These are phyloP conservation scores for Bedellia somnulentella DNA, from an alignment of 2,888 invertebrate genomes.

Conservation along the genomic window DNA sequence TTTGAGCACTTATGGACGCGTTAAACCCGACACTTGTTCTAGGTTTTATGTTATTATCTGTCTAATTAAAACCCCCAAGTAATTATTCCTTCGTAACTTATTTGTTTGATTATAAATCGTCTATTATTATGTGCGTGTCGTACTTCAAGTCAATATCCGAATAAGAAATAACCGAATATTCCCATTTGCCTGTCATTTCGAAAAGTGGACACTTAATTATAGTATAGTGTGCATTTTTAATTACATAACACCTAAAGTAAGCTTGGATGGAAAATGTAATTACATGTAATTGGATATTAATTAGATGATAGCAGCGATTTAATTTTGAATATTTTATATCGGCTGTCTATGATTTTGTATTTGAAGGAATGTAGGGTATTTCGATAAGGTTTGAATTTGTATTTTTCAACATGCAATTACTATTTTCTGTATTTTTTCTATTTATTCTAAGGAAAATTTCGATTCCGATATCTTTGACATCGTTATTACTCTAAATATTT, in stretches of 20 bases:
- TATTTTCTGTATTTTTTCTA: too few relatives aligned
- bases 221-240: slow-evolving; percentile 36
- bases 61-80: too few relatives aligned
- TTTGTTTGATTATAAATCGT: slow-evolving; percentile 41
- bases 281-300: slow-evolving; percentile 21
- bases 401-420: too few relatives aligned
- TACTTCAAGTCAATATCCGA: slow-evolving; percentile 27
- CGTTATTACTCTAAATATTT: too few relatives aligned
- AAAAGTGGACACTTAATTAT: slow-evolving; percentile 34
- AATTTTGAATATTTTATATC: not conserved
- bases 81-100: slow-evolving; percentile 54
- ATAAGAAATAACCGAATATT: slow-evolving; percentile 14
- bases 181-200: slow-evolving; percentile 24
- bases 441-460: too few relatives aligned
- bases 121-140: slow-evolving; percentile 34
- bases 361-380: not conserved
- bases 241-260: slow-evolving; percentile 55
- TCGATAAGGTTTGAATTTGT: too few relatives aligned
- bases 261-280: slow-evolving; percentile 29
- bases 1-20: slow-evolving; percentile 29
- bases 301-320: slow-evolving; percentile 20
- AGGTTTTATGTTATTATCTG: too few relatives aligned
- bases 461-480: too few relatives aligned
- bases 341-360: not conserved
- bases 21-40: slow-evolving; percentile 52